Evolutionary conservation across 2,888 invertebrate species (phyloP), one percentile per base, ranked within the genome.

Genomic region (Podotricha telesiphe): DNA sequence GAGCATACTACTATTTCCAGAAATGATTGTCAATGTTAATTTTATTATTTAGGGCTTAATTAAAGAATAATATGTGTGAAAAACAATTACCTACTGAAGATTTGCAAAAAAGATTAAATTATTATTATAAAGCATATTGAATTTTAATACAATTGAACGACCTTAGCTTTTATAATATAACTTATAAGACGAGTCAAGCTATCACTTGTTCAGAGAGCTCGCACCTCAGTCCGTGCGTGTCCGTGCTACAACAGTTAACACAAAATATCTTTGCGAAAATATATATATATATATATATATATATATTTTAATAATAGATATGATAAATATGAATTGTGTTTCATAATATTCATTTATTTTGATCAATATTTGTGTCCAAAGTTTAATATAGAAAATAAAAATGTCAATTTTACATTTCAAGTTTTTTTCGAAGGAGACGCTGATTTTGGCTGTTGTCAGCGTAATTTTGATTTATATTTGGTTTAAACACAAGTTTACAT

Each of bases 401-500:
- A 73, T 73, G 73, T 67, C 53, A n/a, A 34, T 75, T 51, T 53
- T 65, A 42, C 66, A 67, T 45, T 58, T 74, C 53, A 70, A 74
- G 0, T 66, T 74, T 65, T 70, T 74, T 19, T 67, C 72, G 48
- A 66, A 73, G 40, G 77, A 78, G 72, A 65, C 77, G 20, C 42
- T 85, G 55, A 73, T 83, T 63, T 77, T 82, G 70, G 73, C 76
- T 45, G 70, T 77, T 56, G 73, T 79, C n/a, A 47, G 78, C 63
- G 71, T 82, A 45, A 68, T 85, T 65, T 75, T 87, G 47, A 75
- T 78, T 45, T 78, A 77, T 72, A 66, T 79, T 45, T 79, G 78
- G 78, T 79, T 78, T 47, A 72, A 74, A 67, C 86, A 91, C 72
- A 88, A 93, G 69, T 93, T 91, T 76, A 85, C 82, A 0, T 95